Evolutionary conservation across 2,888 invertebrate species (phyloP).

Genomic region (Amiota communis): DNA sequence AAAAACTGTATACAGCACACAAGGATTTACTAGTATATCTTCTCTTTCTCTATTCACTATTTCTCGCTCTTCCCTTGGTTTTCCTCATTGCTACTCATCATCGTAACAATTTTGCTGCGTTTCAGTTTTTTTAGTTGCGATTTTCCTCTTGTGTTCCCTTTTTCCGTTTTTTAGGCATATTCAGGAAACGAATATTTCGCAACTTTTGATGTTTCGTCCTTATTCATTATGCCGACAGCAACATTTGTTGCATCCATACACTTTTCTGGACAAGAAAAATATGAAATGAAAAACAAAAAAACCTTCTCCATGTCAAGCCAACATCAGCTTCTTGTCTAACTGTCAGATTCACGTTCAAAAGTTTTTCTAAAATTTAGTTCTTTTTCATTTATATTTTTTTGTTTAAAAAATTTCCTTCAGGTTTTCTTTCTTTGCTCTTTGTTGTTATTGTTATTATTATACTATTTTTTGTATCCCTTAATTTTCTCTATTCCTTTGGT

Average conservation of each 20-base stretch:
- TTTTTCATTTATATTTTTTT: neutral
- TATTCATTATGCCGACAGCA: neutral
- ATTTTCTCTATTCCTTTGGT: too few species aligned
- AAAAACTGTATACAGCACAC: too few species aligned
- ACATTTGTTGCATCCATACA: slow-evolving; percentile 17
- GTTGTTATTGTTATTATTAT: too few species aligned
- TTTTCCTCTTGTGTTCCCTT: too few species aligned
- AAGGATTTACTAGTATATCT: too few species aligned
- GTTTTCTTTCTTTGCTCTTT: too few species aligned
- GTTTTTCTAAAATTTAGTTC: neutral
- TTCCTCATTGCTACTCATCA: too few species aligned
- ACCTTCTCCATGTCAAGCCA: slow-evolving; percentile 45
- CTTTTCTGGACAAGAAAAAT: slow-evolving; percentile 26
- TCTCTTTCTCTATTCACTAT: too few species aligned
- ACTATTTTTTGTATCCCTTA: too few species aligned
- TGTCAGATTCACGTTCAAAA: slow-evolving; percentile 32
- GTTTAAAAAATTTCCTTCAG: too few species aligned
- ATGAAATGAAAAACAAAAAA: slow-evolving; percentile 29
- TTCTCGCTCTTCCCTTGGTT: too few species aligned
- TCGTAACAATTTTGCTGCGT: neutral
- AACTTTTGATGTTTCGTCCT: slow-evolving; percentile 17
- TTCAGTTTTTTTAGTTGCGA: neutral
- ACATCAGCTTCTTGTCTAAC: slow-evolving; percentile 44
- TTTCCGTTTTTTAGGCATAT: neutral
- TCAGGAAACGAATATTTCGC: neutral